Evolutionary conservation across 2,113 vertebrate genomes (phyloP).

Genomic region (Cynopterus brachyotis): DNA sequence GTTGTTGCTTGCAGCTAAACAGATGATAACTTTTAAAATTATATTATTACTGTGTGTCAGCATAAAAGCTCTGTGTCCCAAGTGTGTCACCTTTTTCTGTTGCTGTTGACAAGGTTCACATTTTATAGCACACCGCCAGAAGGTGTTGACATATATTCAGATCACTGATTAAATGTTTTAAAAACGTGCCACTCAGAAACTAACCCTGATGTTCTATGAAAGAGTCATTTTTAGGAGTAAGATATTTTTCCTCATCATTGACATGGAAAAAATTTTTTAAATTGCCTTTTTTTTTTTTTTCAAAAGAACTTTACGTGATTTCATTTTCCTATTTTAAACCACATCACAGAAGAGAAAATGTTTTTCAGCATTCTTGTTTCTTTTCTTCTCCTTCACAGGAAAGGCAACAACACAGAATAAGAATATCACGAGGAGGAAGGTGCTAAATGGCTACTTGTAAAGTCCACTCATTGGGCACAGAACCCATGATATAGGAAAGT

Average conservation of each 20-base stretch:
- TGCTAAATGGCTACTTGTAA: constrained; percentile 63
- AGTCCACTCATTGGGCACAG: not conserved
- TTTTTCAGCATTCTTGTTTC: not conserved
- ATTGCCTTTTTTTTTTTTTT: constrained; percentile 58
- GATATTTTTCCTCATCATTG: constrained; percentile 69
- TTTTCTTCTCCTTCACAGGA: constrained; percentile 29
- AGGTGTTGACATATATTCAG: constrained; percentile 89
- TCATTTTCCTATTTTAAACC: constrained; percentile 61
- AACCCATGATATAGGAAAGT: not conserved
- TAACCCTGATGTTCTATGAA: constrained; percentile 86
- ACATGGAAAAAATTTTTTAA: constrained; percentile 65
- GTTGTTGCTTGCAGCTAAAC: constrained; percentile 83
- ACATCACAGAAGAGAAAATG: not conserved
- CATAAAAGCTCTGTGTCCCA: constrained; percentile 85
- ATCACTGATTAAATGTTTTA: constrained; percentile 89
- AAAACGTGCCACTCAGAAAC: constrained; percentile 89
- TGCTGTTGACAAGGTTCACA: constrained; percentile 87
- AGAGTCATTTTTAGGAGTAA: constrained; percentile 80
- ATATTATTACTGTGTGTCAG: constrained; percentile 85
- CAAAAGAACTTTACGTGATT: not conserved
- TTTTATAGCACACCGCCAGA: constrained; percentile 86
- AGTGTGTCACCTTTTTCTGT: constrained; percentile 85
- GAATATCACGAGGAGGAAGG: constrained; percentile 1
- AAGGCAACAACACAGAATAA: constrained; percentile 16
- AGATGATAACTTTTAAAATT: constrained; percentile 88